Evolutionary conservation across 2,113 vertebrate species (phyloP).

Genomic region (Formicarius rufipectus): DNA sequence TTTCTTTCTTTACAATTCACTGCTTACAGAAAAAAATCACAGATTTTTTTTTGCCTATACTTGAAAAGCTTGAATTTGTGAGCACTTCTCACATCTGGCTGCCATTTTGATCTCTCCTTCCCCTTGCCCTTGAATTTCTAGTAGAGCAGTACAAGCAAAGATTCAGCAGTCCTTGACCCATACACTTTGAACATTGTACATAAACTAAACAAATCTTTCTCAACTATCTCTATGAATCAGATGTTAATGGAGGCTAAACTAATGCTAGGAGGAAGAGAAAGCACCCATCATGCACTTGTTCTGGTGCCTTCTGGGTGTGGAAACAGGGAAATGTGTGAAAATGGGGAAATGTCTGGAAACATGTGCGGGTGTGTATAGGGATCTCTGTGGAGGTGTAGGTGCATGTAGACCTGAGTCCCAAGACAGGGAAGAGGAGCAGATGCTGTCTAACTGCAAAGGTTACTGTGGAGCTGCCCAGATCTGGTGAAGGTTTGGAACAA

Average conservation of each 20-base stretch:
- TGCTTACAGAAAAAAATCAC: not conserved
- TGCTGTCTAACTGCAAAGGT: not conserved
- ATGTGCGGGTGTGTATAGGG: fast-evolving
- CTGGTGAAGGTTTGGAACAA: not conserved
- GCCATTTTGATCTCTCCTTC: not conserved
- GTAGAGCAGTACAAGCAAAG: not conserved
- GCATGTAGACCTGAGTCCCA: not conserved
- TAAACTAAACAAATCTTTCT: not conserved
- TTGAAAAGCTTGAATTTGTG: not conserved
- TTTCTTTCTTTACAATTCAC: not conserved
- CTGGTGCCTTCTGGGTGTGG: not conserved
- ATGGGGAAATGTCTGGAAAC: not conserved
- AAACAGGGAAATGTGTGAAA: not conserved
- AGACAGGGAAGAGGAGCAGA: not conserved
- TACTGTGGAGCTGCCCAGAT: not conserved
- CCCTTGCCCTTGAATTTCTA: not conserved
- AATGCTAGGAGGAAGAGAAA: not conserved
- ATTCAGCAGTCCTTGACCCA: not conserved
- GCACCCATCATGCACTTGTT: not conserved
- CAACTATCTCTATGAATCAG: not conserved
- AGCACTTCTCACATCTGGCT: not conserved
- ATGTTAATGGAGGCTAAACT: not conserved
- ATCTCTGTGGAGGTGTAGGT: not conserved
- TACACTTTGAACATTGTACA: not conserved
- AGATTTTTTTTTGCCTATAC: not conserved